Conservation (phyloP, 2,113 vertebrate genomes). For the Hippolais icterina region DNA sequence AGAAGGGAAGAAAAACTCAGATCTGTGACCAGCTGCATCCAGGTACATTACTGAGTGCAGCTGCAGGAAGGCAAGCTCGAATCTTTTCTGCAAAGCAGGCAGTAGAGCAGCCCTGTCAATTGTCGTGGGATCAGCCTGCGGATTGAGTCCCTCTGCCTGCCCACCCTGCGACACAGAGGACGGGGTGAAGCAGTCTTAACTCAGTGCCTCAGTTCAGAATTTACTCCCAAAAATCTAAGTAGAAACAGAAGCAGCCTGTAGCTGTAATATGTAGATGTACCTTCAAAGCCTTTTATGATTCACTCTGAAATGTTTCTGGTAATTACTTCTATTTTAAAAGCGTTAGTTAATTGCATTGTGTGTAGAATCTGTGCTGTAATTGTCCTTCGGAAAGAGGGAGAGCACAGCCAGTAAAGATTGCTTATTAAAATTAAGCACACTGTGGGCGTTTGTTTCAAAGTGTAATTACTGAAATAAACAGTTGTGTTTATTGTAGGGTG, state of each 20-base stretch:
- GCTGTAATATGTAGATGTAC: constrained; percentile 37
- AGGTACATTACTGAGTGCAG: constrained; percentile 67
- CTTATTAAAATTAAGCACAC: constrained; percentile 61
- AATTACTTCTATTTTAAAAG: constrained; percentile 66
- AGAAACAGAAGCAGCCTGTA: constrained; percentile 21
- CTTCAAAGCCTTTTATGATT: constrained; percentile 62
- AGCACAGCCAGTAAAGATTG: constrained; percentile 44
- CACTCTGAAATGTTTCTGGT: constrained; percentile 46
- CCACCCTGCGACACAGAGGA: neutral
- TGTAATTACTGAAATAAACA: constrained; percentile 73
- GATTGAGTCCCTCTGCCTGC: neutral
- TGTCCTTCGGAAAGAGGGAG: constrained; percentile 56
- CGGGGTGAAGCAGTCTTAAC: neutral
- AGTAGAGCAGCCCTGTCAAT: neutral
- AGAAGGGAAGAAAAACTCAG: constrained; percentile 38
- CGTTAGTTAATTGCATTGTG: constrained; percentile 51
- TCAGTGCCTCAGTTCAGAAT: neutral
- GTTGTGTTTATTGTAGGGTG: constrained; percentile 61
- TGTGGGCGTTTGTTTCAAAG: constrained; percentile 68
- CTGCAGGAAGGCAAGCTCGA: constrained; percentile 39
- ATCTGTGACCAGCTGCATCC: constrained; percentile 42
- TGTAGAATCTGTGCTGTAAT: constrained; percentile 49
- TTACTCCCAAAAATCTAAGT: constrained; percentile 1
- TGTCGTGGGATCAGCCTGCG: neutral
- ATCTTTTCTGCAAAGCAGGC: neutral